These are phyloP conservation scores for Hypomecis atomaria DNA, from an alignment of 2,888 invertebrate species.

Conservation along the genomic window DNA sequence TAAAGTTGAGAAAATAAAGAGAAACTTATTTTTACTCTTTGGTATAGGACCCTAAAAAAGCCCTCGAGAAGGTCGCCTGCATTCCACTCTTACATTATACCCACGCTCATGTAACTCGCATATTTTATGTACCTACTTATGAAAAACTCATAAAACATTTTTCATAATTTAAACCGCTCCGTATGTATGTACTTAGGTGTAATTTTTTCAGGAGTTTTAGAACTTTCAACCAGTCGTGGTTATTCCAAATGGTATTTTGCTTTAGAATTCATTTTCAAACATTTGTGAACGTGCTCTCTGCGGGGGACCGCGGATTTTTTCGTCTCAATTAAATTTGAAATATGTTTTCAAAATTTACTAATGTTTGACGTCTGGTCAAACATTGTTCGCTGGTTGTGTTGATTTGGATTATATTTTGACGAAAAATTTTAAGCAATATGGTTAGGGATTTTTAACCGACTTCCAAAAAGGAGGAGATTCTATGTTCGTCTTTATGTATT, in stretches of 20 bases:
- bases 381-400: not conserved
- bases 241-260: conserved; percentile 45
- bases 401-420: not conserved
- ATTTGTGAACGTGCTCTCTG: conserved; percentile 23
- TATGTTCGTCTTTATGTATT: no score
- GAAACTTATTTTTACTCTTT: no score
- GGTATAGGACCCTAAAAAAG: conserved; percentile 14
- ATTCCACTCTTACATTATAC: conserved; percentile 18
- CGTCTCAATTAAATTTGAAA: conserved; percentile 6
- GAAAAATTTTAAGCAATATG: not conserved
- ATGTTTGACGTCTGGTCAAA: not conserved
- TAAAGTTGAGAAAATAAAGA: no score
- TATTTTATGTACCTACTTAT: conserved; percentile 37
- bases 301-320: conserved; percentile 10
- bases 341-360: conserved; percentile 14
- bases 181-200: conserved; percentile 30
- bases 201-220: conserved; percentile 44
- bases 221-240: conserved; percentile 48
- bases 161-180: conserved; percentile 33
- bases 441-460: no score
- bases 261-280: conserved; percentile 39
- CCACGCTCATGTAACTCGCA: conserved; percentile 11
- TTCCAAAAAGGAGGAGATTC: no score
- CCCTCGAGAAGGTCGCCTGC: conserved; percentile 31
- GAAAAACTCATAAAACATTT: conserved; percentile 50